A percentile compares a stretch with the other conserved stretches of the same genome.
These are phyloP conservation scores for Chrysolina oricalcia DNA, from an alignment of 2,888 invertebrate species.

Conservation along the genomic window DNA sequence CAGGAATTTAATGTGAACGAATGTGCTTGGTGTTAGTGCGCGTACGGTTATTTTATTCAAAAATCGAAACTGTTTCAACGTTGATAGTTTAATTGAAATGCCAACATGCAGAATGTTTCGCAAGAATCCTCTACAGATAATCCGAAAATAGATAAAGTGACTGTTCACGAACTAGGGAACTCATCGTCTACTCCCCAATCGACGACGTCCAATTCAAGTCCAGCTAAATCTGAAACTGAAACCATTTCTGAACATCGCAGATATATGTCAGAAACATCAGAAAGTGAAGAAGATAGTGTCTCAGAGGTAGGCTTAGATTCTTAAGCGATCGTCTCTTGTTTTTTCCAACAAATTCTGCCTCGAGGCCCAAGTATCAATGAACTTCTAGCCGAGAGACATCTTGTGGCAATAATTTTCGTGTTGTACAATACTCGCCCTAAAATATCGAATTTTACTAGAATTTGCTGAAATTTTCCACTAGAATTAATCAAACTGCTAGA, in stretches of 20 bases:
- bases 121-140: constrained; percentile 84
- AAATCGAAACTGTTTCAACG: constrained; percentile 70
- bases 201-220: constrained; percentile 82
- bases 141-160: constrained; percentile 87
- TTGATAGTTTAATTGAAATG: constrained; percentile 77
- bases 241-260: constrained; percentile 90
- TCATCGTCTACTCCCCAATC: constrained; percentile 88
- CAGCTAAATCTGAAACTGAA: constrained; percentile 90
- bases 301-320: constrained; percentile 85
- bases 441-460: constrained; percentile 55
- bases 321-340: constrained; percentile 61
- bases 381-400: constrained; percentile 79
- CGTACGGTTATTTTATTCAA: constrained; percentile 66
- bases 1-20: constrained; percentile 77
- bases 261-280: constrained; percentile 94
- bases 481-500: constrained; percentile 37
- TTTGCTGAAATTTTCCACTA: constrained; percentile 39
- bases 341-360: constrained; percentile 63
- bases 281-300: constrained; percentile 96
- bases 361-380: constrained; percentile 73
- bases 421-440: constrained; percentile 54
- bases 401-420: constrained; percentile 71
- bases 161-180: constrained; percentile 81
- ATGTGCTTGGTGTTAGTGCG: constrained; percentile 70
- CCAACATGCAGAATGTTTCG: constrained; percentile 95